These are phyloP conservation scores for Atrina japonica DNA, from an alignment of 2,888 invertebrate genomes.

Conservation along the genomic window DNA sequence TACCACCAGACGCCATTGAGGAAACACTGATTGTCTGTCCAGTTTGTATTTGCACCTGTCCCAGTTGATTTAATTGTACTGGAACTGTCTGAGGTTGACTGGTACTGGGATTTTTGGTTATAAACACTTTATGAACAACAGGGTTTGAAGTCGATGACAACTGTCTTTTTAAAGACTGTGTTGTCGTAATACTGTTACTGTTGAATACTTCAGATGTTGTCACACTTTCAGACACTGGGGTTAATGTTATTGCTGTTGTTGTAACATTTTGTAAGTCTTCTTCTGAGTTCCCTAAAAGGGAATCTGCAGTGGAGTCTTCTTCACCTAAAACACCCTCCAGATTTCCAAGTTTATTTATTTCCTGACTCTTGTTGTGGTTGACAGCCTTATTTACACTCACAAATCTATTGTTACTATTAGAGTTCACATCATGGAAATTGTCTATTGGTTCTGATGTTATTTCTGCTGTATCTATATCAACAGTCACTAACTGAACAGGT, in stretches of 20 bases:
- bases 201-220: constrained; percentile 11
- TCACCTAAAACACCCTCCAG: constrained; percentile 11
- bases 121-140: constrained; percentile 78
- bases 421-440: neutral
- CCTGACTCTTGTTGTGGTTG: constrained; percentile 10
- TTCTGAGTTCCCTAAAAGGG: constrained; percentile 15
- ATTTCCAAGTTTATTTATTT: constrained; percentile 17
- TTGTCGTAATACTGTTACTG: constrained; percentile 30
- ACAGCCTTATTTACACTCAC: constrained; percentile 4
- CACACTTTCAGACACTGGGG: neutral
- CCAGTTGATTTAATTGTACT: constrained; percentile 54
- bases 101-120: constrained; percentile 76
- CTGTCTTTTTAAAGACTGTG: constrained; percentile 41
- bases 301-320: neutral
- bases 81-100: constrained; percentile 75
- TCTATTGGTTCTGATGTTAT: constrained; percentile 20
- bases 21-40: constrained; percentile 52
- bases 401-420: constrained; percentile 9
- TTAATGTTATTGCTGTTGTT: constrained; percentile 9
- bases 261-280: neutral
- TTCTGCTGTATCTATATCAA: constrained; percentile 52
- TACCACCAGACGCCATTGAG: constrained; percentile 37
- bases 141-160: constrained; percentile 56
- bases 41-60: constrained; percentile 15
- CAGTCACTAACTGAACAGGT: constrained; percentile 47